Evolutionary conservation across 92 coral and sea anemone species (phyloP).

Genomic region (Ricordea florida): DNA sequence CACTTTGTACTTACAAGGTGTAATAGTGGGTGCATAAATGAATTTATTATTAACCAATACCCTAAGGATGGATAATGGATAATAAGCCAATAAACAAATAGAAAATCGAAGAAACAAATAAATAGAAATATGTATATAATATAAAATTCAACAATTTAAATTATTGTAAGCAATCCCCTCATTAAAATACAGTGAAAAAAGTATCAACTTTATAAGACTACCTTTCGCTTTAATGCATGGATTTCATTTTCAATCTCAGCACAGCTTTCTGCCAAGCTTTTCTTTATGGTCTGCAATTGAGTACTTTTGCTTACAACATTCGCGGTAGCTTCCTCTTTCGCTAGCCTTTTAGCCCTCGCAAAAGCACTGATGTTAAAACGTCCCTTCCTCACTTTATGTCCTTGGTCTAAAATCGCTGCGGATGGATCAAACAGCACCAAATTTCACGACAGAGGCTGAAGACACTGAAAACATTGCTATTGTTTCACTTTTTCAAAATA

Average conservation of each 20-base stretch:
- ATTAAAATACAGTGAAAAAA: conserved; percentile 18
- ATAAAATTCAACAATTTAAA: conserved; percentile 7
- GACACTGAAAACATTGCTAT: conserved; percentile 43
- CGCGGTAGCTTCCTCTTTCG: conserved; percentile 50
- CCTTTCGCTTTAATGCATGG: conserved; percentile 48
- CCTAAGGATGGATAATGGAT: conserved; percentile 29
- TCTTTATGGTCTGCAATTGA: conserved; percentile 27
- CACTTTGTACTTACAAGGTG: neutral
- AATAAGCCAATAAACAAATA: conserved; percentile 28
- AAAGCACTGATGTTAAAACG: conserved; percentile 62
- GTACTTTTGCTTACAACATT: conserved; percentile 34
- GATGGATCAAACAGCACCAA: conserved; percentile 26
- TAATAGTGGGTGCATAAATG: conserved; percentile 11
- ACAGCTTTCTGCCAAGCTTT: conserved; percentile 27
- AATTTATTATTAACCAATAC: neutral
- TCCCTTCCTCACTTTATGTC: conserved; percentile 32
- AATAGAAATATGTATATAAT: conserved; percentile 6
- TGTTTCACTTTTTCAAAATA: conserved; percentile 48
- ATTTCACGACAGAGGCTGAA: conserved; percentile 16
- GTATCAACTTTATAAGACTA: conserved; percentile 9
- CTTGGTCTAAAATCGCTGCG: conserved; percentile 58
- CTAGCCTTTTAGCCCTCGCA: conserved; percentile 61
- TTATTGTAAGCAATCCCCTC: conserved; percentile 35
- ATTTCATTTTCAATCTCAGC: conserved; percentile 42
- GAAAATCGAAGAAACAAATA: neutral